Evolutionary conservation across 92 coral and sea anemone genomes (phyloP).

Genomic region (Porites lobata): DNA sequence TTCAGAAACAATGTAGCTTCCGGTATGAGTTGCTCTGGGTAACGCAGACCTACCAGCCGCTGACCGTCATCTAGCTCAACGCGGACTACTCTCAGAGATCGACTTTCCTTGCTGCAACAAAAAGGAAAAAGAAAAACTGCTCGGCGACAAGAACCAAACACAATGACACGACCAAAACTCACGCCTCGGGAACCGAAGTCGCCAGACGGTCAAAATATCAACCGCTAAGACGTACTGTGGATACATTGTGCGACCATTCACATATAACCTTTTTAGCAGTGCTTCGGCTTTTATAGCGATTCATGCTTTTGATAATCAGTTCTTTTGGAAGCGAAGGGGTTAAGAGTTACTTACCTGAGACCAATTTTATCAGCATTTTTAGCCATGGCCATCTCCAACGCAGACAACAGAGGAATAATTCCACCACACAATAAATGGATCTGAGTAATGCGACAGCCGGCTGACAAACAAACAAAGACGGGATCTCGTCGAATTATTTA

Average conservation of each 20-base stretch:
- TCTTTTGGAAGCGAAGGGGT: too few relatives aligned
- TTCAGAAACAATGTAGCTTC: conserved; percentile 88
- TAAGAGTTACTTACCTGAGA: conserved; percentile 72
- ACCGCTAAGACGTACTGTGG: too few relatives aligned
- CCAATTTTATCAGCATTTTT: conserved; percentile 85
- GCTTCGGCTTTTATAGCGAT: too few relatives aligned
- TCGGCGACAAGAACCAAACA: too few relatives aligned
- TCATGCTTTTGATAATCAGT: too few relatives aligned
- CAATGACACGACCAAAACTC: too few relatives aligned
- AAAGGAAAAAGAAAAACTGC: too few relatives aligned
- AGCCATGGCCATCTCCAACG: conserved; percentile 90
- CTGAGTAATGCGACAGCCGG: conserved; percentile 93
- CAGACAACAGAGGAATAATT: conserved; percentile 90
- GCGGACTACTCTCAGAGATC: conserved; percentile 96
- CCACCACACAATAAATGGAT: conserved; percentile 96
- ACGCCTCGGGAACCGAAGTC: too few relatives aligned
- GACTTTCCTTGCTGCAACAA: conserved; percentile 81
- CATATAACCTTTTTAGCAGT: too few relatives aligned
- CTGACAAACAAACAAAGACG: conserved; percentile 42
- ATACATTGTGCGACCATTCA: too few relatives aligned
- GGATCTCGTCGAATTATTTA: too few relatives aligned
- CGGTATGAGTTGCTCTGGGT: conserved; percentile 93
- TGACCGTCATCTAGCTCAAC: conserved; percentile 96
- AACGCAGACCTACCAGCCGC: conserved; percentile 98
- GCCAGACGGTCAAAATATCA: too few relatives aligned